Conservation (phyloP, 2,113 vertebrate species). For the Actenoides lindsayi region DNA sequence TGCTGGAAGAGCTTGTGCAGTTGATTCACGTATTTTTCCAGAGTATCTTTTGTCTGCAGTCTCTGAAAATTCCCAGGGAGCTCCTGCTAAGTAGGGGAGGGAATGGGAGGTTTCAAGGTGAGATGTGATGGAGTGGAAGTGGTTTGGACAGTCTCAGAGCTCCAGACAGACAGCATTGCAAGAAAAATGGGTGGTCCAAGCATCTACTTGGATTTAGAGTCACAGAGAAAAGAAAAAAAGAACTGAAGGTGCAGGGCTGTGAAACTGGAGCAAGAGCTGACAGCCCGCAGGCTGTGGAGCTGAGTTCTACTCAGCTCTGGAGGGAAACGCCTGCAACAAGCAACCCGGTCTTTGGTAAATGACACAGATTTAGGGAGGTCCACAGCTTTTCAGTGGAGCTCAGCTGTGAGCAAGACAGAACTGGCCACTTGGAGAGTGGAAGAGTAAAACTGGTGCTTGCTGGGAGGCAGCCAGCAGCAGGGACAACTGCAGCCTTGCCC, state of each 20-base stretch:
- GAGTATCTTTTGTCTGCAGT: not conserved
- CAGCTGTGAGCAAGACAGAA: not conserved
- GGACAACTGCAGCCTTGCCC: not conserved
- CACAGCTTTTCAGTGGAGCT: not conserved
- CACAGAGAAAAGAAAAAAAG: not conserved
- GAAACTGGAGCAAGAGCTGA: not conserved
- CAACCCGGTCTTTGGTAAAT: not conserved
- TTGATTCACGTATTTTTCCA: not conserved
- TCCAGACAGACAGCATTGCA: not conserved
- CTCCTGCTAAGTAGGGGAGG: not conserved
- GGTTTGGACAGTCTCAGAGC: not conserved
- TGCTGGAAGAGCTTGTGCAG: not conserved
- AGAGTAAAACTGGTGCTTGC: not conserved
- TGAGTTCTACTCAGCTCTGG: not conserved
- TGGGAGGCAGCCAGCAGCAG: not conserved
- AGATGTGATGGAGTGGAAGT: not conserved
- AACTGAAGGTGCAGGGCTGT: not conserved
- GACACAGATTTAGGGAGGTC: not conserved
- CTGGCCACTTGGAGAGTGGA: not conserved
- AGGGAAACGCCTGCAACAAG: not conserved
- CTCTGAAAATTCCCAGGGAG: slow-evolving; percentile 26
- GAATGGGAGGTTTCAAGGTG: not conserved
- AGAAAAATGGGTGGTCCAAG: not conserved
- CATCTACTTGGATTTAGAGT: not conserved
- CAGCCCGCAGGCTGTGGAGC: not conserved